Evolutionary conservation across 2,113 vertebrate species (phyloP).

Genomic region (Brachirus orientalis): DNA sequence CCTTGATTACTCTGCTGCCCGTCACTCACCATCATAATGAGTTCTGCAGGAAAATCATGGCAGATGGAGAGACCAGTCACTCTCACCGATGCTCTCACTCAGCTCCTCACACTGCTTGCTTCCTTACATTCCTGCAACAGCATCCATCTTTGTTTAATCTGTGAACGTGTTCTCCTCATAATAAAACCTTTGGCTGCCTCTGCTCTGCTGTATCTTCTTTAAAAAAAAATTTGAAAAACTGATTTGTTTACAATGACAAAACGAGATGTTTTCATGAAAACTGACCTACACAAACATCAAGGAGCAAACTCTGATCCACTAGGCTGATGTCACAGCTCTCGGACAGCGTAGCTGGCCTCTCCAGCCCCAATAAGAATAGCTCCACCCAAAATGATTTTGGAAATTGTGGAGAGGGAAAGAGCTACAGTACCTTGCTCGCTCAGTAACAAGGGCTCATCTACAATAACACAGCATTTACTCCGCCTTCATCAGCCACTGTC

Average conservation of each 20-base stretch:
- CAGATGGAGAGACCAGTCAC: constrained; percentile 56
- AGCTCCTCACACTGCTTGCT: neutral
- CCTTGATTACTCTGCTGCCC: constrained; percentile 76
- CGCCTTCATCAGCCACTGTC: neutral
- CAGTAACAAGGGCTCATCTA: constrained; percentile 19
- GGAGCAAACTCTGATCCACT: constrained; percentile 2
- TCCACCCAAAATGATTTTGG: constrained; percentile 39
- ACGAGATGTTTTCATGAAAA: no score
- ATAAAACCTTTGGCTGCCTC: constrained; percentile 8
- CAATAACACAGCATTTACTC: constrained; percentile 45
- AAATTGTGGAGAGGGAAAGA: constrained; percentile 36
- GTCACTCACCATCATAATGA: constrained; percentile 76
- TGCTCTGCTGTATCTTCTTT: no score
- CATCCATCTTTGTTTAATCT: constrained; percentile 35
- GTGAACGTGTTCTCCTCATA: neutral
- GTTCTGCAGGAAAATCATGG: constrained; percentile 66
- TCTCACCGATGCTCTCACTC: constrained; percentile 28
- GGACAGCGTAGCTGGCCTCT: constrained; percentile 27
- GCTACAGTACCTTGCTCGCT: neutral
- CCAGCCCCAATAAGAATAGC: constrained; percentile 50
- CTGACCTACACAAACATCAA: constrained; percentile 2
- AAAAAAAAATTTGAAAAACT: constrained; percentile 13
- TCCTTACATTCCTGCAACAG: constrained; percentile 10
- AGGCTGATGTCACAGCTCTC: constrained; percentile 19
- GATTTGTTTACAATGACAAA: constrained; percentile 9